These are phyloP conservation scores for Cephus nigrinus DNA, from an alignment of 2,888 invertebrate species.

Conservation along the genomic window DNA sequence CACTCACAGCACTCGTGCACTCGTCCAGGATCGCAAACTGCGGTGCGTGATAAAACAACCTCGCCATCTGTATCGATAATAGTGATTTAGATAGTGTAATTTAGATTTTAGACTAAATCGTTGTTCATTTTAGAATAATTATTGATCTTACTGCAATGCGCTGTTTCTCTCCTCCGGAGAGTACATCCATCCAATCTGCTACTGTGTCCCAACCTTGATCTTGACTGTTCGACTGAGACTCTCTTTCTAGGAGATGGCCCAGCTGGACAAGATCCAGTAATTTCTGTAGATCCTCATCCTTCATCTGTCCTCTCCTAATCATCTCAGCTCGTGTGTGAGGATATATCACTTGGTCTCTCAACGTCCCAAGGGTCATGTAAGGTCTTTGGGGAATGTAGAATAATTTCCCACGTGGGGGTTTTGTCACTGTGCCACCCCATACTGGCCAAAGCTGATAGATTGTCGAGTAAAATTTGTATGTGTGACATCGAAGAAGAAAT, in stretches of 20 bases:
- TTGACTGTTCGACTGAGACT: conserved; percentile 68
- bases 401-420: conserved; percentile 94
- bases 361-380: conserved; percentile 96
- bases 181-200: conserved; percentile 98
- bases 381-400: conserved; percentile 98
- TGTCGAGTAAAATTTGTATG: too few relatives aligned
- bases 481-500: conserved; percentile 14
- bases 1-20: conserved; percentile 98
- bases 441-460: conserved; percentile 86
- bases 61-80: conserved; percentile 80
- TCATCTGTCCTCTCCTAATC: conserved; percentile 76
- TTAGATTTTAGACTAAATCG: background rate
- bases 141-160: conserved; percentile 82
- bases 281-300: conserved; percentile 80
- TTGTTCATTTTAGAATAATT: background rate
- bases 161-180: conserved; percentile 99
- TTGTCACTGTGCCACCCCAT: conserved; percentile 92
- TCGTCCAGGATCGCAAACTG: conserved; percentile 99
- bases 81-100: conserved; percentile 6
- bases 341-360: conserved; percentile 95
- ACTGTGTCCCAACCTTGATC: conserved; percentile 84
- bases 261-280: conserved; percentile 88
- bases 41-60: conserved; percentile 96
- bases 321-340: conserved; percentile 93
- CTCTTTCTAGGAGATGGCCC: conserved; percentile 83